phyloP scores from a whole-genome alignment of 2,888 invertebrate genomes.

The Amblyjoppa proteus region DNA sequence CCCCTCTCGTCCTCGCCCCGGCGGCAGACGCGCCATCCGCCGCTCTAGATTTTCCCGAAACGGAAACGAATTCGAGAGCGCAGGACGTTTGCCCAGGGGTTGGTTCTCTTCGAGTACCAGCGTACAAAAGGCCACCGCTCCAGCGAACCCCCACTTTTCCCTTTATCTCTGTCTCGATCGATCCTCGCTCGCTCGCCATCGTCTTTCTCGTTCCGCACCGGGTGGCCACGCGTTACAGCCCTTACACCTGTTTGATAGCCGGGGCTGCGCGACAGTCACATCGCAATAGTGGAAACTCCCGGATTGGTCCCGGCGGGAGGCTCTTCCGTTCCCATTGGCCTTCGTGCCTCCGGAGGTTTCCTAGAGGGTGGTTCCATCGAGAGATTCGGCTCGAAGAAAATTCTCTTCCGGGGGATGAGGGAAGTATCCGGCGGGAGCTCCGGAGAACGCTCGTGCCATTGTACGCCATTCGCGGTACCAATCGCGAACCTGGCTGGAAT shows the following conservation, averaged over 20 bases:
- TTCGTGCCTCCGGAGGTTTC: conserved; percentile 51
- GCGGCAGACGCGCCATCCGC: conserved; percentile 49
- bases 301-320: conserved; percentile 77
- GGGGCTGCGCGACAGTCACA: conserved; percentile 73
- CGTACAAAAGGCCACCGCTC: conserved; percentile 61
- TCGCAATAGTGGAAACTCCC: conserved; percentile 80
- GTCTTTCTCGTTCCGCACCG: conserved; percentile 44
- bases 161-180: conserved; percentile 61
- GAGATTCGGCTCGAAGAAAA: conserved; percentile 36
- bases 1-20: conserved; percentile 45
- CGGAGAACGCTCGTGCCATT: not conserved
- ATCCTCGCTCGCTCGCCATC: conserved; percentile 38
- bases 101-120: conserved; percentile 61
- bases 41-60: conserved; percentile 65
- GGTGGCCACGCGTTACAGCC: not conserved
- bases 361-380: conserved; percentile 38
- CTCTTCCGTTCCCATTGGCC: conserved; percentile 74
- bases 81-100: conserved; percentile 70
- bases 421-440: not conserved
- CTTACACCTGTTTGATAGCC: conserved; percentile 54
- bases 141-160: conserved; percentile 3
- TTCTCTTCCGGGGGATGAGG: conserved; percentile 2
- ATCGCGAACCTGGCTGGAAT: not conserved
- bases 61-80: conserved; percentile 71
- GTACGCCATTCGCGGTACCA: not conserved